phyloP scores from a whole-genome alignment of 2,888 invertebrate genomes.

The Hypena proboscidalis region DNA sequence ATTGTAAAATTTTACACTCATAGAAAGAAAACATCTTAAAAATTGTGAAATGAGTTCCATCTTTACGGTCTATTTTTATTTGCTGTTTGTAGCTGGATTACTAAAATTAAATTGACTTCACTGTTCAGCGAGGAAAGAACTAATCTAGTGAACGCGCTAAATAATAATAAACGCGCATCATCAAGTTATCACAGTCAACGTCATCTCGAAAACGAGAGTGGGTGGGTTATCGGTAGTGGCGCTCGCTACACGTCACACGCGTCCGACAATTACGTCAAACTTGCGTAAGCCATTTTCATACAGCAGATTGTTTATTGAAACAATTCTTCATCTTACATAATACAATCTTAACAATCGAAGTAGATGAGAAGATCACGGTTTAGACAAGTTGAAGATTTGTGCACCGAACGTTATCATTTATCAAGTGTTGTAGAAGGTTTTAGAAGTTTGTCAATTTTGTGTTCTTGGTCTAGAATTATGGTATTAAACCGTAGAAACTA shows the following conservation, averaged over 20 bases:
- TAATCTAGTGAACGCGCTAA: conserved; percentile 45
- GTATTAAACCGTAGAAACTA: too few relatives aligned
- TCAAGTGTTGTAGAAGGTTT: too few relatives aligned
- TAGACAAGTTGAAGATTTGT: conserved; percentile 4
- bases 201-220: conserved; percentile 70
- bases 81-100: too few relatives aligned
- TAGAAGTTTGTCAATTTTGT: too few relatives aligned
- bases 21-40: too few relatives aligned
- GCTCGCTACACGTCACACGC: conserved; percentile 54
- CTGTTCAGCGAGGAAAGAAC: too few relatives aligned
- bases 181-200: conserved; percentile 65
- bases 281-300: conserved; percentile 53
- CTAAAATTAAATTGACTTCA: too few relatives aligned
- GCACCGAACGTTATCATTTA: too few relatives aligned
- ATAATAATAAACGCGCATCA: conserved; percentile 48
- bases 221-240: conserved; percentile 60
- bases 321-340: conserved; percentile 37
- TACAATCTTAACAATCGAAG: conserved; percentile 20
- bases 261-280: conserved; percentile 56
- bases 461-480: too few relatives aligned
- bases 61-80: too few relatives aligned
- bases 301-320: conserved; percentile 51
- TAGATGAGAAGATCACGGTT: conserved; percentile 12
- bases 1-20: too few relatives aligned
- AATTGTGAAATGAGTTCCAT: too few relatives aligned